Conservation (phyloP, 2,113 vertebrate species). For the Crotalus viridis region DNA sequence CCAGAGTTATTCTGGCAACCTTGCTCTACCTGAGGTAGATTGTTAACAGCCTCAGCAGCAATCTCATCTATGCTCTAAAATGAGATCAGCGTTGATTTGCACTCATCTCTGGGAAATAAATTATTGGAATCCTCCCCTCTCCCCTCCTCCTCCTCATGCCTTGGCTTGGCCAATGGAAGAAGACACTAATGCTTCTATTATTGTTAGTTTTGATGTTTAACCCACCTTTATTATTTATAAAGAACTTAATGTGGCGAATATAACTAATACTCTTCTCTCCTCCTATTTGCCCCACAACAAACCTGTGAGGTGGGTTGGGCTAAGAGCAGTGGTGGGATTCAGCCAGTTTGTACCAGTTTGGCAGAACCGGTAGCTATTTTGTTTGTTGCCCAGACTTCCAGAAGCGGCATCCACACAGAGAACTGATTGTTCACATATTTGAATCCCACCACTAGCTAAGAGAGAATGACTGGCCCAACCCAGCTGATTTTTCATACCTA, state of each 20-base stretch:
- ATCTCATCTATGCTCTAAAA: neutral
- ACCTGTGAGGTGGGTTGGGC: neutral
- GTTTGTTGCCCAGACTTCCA: too few species aligned
- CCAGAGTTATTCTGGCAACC: neutral
- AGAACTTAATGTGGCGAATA: neutral
- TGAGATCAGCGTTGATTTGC: neutral
- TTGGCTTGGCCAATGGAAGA: neutral
- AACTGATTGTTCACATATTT: too few species aligned
- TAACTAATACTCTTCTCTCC: neutral
- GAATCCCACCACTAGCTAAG: neutral
- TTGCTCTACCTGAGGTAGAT: neutral
- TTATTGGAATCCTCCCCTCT: neutral
- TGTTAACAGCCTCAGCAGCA: neutral
- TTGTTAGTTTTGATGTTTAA: neutral
- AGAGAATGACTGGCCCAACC: neutral
- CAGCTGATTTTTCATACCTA: neutral
- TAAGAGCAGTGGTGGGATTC: neutral
- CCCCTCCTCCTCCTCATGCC: too few species aligned
- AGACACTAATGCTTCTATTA: neutral
- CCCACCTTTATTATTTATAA: neutral
- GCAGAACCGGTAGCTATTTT: too few species aligned
- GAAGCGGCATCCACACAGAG: too few species aligned
- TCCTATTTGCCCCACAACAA: neutral
- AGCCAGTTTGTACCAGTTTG: too few species aligned
- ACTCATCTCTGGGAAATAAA: neutral